Evolutionary conservation across 2,888 invertebrate genomes (phyloP), one percentile per base, ranked within the genome.

Genomic region (Cancer borealis): DNA sequence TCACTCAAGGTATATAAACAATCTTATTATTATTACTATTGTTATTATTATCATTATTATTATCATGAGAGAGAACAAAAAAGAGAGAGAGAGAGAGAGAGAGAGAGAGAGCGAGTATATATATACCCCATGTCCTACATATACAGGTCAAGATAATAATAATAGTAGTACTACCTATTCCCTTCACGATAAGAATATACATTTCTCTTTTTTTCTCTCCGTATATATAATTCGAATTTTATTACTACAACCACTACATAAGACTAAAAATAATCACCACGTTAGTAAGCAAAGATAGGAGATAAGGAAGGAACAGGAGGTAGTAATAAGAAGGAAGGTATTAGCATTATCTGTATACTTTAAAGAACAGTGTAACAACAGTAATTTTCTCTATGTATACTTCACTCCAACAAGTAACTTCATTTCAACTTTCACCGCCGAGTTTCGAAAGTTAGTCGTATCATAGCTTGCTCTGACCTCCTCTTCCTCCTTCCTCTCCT

Each of bases 391-490:
- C n/a, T n/a, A 21, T 66, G n/a, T 66, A n/a, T 66, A 66, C n/a
- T n/a, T 66, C 66, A 66, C 66, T 21, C 0, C 0, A 66, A 66
- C n/a, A 66, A n/a, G 66, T n/a, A n/a, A n/a, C 21, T n/a, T 66
- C 66, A 66, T 66, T 21, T 66, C n/a, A 66, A 66, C 66, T 66
- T 66, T 17, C 66, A n/a, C 66, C 6, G 66, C 66, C 1, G n/a
- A 66, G 66, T 66, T 66, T 66, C n/a, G 66, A 66, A 66, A 66
- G 66, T 66, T 66, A 66, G 66, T 66, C 66, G 66, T 66, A n/a
- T 5, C 66, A 21, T 66, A 66, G 6, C 66, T n/a, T 66, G 21
- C 66, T 66, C 66, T 66, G 66, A 66, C n/a, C 66, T 66, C 54
- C 54, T 54, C 54, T 17, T 54, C 54, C 14, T 54, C 49, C 49